Evolutionary conservation across 1,140 invertebrate species (phyloP).

Genomic region (Sipha flava): DNA sequence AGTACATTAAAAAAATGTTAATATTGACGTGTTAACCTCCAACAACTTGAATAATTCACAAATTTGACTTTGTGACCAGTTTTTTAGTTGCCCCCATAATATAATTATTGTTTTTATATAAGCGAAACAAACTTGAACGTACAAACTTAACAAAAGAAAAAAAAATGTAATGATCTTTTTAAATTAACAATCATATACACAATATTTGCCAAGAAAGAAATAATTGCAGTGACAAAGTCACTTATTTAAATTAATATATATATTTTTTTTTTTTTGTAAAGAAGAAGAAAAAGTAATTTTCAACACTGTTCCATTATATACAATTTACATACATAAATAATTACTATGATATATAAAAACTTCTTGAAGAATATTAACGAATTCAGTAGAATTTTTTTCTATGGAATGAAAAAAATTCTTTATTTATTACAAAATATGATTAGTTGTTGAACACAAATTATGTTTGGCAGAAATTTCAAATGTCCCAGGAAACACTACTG

Average conservation of each 20-base stretch:
- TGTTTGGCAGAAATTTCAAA: conserved; percentile 10
- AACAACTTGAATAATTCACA: conserved; percentile 27
- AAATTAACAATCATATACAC: conserved; percentile 30
- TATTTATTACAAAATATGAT: conserved; percentile 14
- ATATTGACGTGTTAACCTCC: conserved; percentile 27
- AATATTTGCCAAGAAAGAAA: conserved; percentile 15
- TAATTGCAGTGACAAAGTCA: not conserved
- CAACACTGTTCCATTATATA: conserved; percentile 2
- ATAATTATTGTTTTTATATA: conserved; percentile 31
- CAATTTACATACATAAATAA: conserved; percentile 30
- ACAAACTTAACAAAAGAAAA: conserved; percentile 32
- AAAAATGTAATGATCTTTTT: conserved; percentile 30
- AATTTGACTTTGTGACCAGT: conserved; percentile 16
- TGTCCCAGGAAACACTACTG: not conserved
- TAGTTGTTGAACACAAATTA: conserved; percentile 19
- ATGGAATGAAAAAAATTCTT: conserved; percentile 26
- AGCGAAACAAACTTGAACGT: conserved; percentile 31
- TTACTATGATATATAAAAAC: conserved; percentile 30
- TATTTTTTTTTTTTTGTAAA: conserved; percentile 3
- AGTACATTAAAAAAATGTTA: conserved; percentile 27
- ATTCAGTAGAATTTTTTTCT: conserved; percentile 21
- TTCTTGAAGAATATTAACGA: conserved; percentile 16
- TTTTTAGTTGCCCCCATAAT: conserved; percentile 26
- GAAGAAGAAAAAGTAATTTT: conserved; percentile 17
- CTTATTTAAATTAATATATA: not conserved